Conservation (phyloP, 2,888 invertebrate species). For the Agriopis leucophaearia region DNA sequence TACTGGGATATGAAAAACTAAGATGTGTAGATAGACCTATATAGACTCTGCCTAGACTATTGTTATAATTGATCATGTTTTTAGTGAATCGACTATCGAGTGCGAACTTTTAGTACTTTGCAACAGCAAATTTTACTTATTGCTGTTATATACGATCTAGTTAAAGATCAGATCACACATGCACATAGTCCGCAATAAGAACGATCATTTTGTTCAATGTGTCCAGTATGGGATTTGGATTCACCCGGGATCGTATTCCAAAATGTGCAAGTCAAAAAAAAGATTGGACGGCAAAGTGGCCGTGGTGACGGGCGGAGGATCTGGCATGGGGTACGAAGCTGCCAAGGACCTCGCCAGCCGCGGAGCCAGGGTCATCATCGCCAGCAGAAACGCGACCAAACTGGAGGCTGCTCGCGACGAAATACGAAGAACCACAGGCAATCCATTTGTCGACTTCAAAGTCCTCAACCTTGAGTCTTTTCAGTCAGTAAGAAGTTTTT, state of each 20-base stretch:
- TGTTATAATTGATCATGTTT: background rate
- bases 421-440: conserved; percentile 89
- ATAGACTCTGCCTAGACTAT: too few species aligned
- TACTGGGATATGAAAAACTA: too few species aligned
- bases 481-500: conserved; percentile 86
- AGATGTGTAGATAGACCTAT: too few species aligned
- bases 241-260: conserved; percentile 9
- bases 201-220: background rate
- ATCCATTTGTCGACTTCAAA: conserved; percentile 88
- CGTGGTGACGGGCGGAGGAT: conserved; percentile 92
- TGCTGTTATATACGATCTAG: background rate
- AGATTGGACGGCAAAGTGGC: conserved; percentile 85
- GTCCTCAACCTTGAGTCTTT: conserved; percentile 83
- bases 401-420: conserved; percentile 89
- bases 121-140: background rate
- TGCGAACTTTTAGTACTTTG: background rate
- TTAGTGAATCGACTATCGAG: conserved; percentile 2
- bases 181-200: conserved; percentile 9
- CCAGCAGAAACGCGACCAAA: conserved; percentile 85
- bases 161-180: conserved; percentile 13
- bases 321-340: conserved; percentile 93
- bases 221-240: conserved; percentile 6
- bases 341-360: conserved; percentile 89
- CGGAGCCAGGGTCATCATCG: conserved; percentile 90
- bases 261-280: conserved; percentile 48